Base-by-base conservation (phyloP, 2,888 invertebrate species). In the Cyclophora punctaria region DNA sequence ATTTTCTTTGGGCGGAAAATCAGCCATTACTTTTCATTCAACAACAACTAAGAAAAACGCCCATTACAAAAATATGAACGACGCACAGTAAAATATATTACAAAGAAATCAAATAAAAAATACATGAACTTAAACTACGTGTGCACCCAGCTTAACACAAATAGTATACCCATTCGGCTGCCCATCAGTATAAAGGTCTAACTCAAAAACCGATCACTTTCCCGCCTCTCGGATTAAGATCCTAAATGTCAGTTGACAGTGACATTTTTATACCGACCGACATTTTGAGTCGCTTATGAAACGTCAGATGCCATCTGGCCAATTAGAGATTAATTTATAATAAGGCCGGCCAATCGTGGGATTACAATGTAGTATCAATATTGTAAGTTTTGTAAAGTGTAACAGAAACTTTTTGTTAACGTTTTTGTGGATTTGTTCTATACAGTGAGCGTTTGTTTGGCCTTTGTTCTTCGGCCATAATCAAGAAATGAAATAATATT, bases 201-300 rank as follows among this genome's bases (percentile, higher is more conserved):
- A 64, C 64, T 69, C 72, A 70, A 76, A 74, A 73, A 66, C 75
- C 75, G 76, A 81, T 83, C 83, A 80, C 84, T 86, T 83, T 84
- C 84, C 37, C 37, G 37, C 37, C 77, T 71, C 70, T 60, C 75
- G 83, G 86, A 83, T 87, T 88, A 85, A 78, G 72, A 74, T 74
- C 75, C 78, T 65, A 84, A 88, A 87, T 87, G 87, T 85, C 87
- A 85, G 66, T 68, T 73, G 75, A 75, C 78, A 73, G 73, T 85
- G 87, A 87, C 86, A 87, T 88, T 87, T 87, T 88, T 87, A 86
- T 84, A 75, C 71, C 75, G 77, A 63, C 70, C 77, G 83, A 84
- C 85, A 83, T 85, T 83, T 84, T 72, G 80, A 75, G 75, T 72
- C 71, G 60, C 68, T 72, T 79, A 73, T 69, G 80, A 76, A 74